phyloP scores from a whole-genome alignment of 64 coral and sea anemone species.

The Actinia equina region DNA sequence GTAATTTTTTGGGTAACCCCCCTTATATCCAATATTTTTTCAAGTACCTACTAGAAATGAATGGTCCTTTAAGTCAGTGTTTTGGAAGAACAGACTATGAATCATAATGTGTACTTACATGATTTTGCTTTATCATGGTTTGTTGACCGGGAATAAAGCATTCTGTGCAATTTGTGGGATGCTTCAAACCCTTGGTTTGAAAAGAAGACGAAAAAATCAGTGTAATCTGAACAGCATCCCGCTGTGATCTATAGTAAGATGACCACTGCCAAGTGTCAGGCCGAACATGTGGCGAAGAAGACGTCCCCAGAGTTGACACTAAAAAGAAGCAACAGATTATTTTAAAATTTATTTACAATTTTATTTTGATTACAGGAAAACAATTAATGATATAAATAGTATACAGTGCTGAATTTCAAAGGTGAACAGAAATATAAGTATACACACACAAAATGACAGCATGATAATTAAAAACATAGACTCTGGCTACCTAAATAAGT shows the following conservation, averaged over 20 bases:
- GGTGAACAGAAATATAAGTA: too few species aligned
- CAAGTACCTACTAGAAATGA: not conserved
- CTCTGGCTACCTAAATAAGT: too few species aligned
- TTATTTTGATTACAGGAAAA: too few species aligned
- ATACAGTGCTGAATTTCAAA: too few species aligned
- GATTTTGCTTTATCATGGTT: constrained; percentile 44
- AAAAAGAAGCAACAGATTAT: constrained; percentile 19
- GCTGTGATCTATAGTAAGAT: constrained; percentile 31
- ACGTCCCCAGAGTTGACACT: constrained; percentile 34
- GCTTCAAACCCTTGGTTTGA: constrained; percentile 48
- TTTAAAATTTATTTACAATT: constrained; percentile 21
- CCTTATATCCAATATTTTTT: too few species aligned
- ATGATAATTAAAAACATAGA: too few species aligned
- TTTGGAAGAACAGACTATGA: not conserved
- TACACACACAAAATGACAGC: too few species aligned
- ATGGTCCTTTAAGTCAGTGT: not conserved
- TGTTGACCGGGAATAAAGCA: constrained; percentile 26
- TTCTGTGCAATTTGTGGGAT: constrained; percentile 36
- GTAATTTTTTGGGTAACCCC: not conserved
- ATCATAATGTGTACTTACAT: constrained; percentile 26
- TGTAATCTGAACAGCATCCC: constrained; percentile 34
- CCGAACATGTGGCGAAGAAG: constrained; percentile 21
- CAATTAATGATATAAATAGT: too few species aligned
- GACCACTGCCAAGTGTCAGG: constrained; percentile 15
- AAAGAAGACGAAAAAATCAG: not conserved